These are phyloP conservation scores for Lydus trimaculatus DNA, from an alignment of 2,888 invertebrate genomes.

Conservation along the genomic window DNA sequence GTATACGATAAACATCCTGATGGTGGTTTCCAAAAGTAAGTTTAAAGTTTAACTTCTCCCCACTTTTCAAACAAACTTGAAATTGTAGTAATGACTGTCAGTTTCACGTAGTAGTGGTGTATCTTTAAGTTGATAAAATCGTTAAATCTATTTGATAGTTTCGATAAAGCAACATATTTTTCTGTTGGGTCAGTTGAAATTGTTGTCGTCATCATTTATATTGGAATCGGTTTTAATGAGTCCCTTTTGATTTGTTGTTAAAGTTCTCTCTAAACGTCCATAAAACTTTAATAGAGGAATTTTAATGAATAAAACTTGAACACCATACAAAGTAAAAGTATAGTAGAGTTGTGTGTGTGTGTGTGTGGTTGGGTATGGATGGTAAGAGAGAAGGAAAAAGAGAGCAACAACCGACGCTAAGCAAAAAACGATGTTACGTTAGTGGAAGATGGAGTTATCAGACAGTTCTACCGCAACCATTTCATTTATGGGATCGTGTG, in stretches of 20 bases:
- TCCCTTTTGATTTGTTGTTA: conserved; percentile 1
- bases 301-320: conserved; percentile 1
- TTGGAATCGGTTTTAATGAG: not conserved
- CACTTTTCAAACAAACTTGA: too few species aligned
- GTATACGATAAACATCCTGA: too few species aligned
- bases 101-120: too few species aligned
- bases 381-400: not conserved
- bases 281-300: conserved; percentile 4
- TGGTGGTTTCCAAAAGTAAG: too few species aligned
- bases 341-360: too few species aligned
- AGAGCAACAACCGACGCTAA: not conserved
- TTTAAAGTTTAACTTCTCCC: too few species aligned
- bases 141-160: too few species aligned
- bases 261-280: not conserved
- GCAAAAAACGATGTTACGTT: not conserved
- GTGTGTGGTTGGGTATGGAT: not conserved
- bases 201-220: not conserved
- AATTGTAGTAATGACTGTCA: too few species aligned
- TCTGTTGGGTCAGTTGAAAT: not conserved
- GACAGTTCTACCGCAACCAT: not conserved
- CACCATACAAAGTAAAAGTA: too few species aligned
- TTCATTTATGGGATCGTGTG: too few species aligned
- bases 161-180: too few species aligned
- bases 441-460: not conserved
- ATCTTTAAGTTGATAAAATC: too few species aligned